Evolutionary conservation across 2,113 vertebrate genomes (phyloP).

Genomic region (Alligator sinensis): DNA sequence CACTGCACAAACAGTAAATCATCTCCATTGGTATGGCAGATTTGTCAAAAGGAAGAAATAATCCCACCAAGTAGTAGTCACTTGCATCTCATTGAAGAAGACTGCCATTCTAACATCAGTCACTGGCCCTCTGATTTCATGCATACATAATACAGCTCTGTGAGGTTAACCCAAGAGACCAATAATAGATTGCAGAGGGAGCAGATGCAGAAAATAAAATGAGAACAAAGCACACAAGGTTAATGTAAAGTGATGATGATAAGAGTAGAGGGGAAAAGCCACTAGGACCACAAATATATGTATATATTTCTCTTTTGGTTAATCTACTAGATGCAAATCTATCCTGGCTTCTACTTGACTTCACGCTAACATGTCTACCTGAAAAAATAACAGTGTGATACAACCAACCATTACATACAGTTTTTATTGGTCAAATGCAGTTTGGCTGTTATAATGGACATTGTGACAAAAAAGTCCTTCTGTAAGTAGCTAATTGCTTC

Average conservation of each 20-base stretch:
- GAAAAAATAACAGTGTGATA: not conserved
- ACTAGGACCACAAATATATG: too few species aligned
- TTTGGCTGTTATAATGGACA: not conserved
- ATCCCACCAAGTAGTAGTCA: not conserved
- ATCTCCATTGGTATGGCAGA: not conserved
- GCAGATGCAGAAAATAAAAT: conserved; percentile 73
- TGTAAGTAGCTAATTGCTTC: too few species aligned
- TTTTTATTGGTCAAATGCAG: not conserved
- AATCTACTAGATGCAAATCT: too few species aligned
- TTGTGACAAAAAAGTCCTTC: not conserved
- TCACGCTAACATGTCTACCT: not conserved
- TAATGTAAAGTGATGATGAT: conserved; percentile 17
- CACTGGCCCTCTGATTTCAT: conserved; percentile 73
- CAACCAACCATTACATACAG: not conserved
- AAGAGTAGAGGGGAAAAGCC: conserved; percentile 3
- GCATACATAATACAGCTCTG: conserved; percentile 73
- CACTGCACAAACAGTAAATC: not conserved
- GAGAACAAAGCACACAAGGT: conserved; percentile 36
- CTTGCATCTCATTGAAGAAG: conserved; percentile 35
- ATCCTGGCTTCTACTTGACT: too few species aligned
- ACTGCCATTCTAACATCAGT: conserved; percentile 65
- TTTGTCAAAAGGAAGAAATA: not conserved
- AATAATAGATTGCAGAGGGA: conserved; percentile 71
- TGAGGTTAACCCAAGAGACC: conserved; percentile 70
- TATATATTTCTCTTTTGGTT: too few species aligned